Conservation (phyloP, 2,888 invertebrate genomes). For the Polyommatus icarus region DNA sequence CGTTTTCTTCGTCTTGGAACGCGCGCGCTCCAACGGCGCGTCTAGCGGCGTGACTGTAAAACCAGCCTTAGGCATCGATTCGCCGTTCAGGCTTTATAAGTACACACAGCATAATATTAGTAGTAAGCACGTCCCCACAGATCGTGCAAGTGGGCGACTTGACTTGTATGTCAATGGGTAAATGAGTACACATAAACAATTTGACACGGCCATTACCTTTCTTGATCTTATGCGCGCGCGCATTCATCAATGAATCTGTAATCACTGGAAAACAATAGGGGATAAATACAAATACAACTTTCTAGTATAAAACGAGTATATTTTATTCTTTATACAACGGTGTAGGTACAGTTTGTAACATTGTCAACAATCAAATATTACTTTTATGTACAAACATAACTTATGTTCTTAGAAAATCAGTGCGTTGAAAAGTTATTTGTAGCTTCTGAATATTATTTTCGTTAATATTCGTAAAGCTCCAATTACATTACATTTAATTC, state of each 20-base stretch:
- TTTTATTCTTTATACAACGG: conserved; percentile 17
- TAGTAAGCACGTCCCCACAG: background rate
- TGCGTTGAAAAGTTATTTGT: background rate
- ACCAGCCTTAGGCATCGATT: too few relatives aligned
- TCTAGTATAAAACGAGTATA: conserved; percentile 40
- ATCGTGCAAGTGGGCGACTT: conserved; percentile 53
- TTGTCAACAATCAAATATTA: background rate
- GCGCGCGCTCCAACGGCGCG: too few relatives aligned
- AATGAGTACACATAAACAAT: conserved; percentile 66
- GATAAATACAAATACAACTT: conserved; percentile 39
- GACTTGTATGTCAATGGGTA: conserved; percentile 62
- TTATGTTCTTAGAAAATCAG: background rate
- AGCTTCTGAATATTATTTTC: background rate
- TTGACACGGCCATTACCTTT: conserved; percentile 54
- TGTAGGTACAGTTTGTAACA: conserved; percentile 21
- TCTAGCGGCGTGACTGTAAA: too few relatives aligned
- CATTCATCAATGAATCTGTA: conserved; percentile 64
- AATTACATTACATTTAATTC: background rate
- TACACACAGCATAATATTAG: background rate
- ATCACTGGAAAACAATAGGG: conserved; percentile 48
- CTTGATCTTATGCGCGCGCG: conserved; percentile 61
- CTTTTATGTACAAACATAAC: background rate
- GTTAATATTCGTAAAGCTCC: background rate
- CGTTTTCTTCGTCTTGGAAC: too few relatives aligned
- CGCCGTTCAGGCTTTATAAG: background rate